phyloP scores from a whole-genome alignment of 2,113 vertebrate genomes.

The Rhinolophus ferrumequinum region DNA sequence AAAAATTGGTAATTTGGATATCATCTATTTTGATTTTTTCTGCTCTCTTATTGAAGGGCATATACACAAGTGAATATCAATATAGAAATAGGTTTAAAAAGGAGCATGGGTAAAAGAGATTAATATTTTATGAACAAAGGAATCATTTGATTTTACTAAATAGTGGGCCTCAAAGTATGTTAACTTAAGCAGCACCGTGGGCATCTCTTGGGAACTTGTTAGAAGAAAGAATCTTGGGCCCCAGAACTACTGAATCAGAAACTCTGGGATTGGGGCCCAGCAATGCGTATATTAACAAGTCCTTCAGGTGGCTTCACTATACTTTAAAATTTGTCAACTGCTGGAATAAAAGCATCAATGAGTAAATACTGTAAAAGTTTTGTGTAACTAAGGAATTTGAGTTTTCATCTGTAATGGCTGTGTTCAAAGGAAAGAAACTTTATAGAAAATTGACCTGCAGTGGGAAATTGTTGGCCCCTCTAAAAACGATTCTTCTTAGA shows the following conservation, averaged over 20 bases:
- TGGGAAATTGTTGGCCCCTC: not conserved
- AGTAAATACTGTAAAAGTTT: not conserved
- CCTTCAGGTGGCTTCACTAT: not conserved
- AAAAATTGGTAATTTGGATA: not conserved
- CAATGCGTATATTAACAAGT: not conserved
- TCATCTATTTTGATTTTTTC: not conserved
- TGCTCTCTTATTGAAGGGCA: not conserved
- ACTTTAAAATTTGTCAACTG: not conserved
- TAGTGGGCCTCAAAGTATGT: not conserved
- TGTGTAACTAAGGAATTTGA: not conserved
- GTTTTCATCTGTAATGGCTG: not conserved
- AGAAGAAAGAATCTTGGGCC: not conserved
- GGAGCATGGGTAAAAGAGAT: not conserved
- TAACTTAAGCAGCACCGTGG: not conserved
- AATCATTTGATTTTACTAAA: constrained; percentile 32
- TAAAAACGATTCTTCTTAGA: not conserved
- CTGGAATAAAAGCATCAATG: not conserved
- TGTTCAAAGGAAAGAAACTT: not conserved
- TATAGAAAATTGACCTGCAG: not conserved
- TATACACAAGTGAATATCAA: not conserved
- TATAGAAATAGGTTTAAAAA: not conserved
- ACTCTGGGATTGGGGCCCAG: not conserved
- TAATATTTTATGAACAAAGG: not conserved
- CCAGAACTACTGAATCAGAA: not conserved
- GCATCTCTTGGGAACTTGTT: not conserved